A percentile compares a stretch with the other conserved stretches of the same genome.
phyloP scores from a whole-genome alignment of 2,888 invertebrate genomes.

The Cheilosia vulpina region DNA sequence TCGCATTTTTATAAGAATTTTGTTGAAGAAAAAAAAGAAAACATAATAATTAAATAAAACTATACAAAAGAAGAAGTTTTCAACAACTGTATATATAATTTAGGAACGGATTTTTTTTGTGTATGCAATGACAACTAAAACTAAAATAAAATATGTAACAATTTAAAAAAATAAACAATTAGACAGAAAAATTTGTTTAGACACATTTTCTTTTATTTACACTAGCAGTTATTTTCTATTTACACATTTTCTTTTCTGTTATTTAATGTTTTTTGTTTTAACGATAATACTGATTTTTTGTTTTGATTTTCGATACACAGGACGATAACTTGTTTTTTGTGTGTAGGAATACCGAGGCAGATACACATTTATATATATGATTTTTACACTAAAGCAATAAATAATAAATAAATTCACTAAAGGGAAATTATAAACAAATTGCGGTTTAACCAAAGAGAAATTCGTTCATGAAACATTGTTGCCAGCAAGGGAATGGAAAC shows the following conservation, averaged over 20 bases:
- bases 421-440: constrained; percentile 42
- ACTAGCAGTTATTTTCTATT: constrained; percentile 53
- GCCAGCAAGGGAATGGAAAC: constrained; percentile 36
- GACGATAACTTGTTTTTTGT: constrained; percentile 53
- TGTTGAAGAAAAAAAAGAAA: constrained; percentile 36
- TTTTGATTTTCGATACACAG: constrained; percentile 73
- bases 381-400: constrained; percentile 71
- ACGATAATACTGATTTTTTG: constrained; percentile 74
- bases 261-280: constrained; percentile 40
- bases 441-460: constrained; percentile 72
- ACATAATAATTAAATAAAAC: constrained; percentile 66
- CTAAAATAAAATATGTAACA: constrained; percentile 73
- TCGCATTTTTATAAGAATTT: constrained; percentile 49
- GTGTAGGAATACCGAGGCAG: constrained; percentile 67
- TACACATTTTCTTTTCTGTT: constrained; percentile 39
- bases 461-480: constrained; percentile 61
- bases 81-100: constrained; percentile 66
- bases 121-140: constrained; percentile 63
- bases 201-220: constrained; percentile 62
- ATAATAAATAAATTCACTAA: constrained; percentile 75
- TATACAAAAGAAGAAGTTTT: constrained; percentile 58
- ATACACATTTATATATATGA: constrained; percentile 24
- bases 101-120: constrained; percentile 66
- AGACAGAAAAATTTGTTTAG: constrained; percentile 40
- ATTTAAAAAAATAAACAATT: constrained; percentile 34